Percentiles rank a stretch among this genome's conserved stretches.
Evolutionary conservation across 2,113 vertebrate genomes (phyloP).

Genomic region (Poeciliopsis prolifica): DNA sequence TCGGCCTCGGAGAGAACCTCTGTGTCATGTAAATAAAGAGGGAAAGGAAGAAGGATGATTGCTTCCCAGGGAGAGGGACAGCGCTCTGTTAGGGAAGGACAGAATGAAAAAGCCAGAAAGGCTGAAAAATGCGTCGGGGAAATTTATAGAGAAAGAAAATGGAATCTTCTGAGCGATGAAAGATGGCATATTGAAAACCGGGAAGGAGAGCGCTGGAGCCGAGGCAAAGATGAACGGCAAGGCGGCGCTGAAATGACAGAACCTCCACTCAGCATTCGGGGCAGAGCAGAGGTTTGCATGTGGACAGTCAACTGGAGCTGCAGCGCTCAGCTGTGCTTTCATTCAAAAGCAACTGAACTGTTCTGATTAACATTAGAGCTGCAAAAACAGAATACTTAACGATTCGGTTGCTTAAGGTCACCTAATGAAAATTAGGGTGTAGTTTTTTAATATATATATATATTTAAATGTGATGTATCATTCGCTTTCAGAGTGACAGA

Average conservation of each 20-base stretch:
- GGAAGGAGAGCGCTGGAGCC: constrained; percentile 32
- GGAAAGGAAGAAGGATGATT: constrained; percentile 66
- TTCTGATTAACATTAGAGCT: not conserved
- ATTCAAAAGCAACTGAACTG: constrained; percentile 11
- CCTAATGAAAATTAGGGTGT: constrained; percentile 19
- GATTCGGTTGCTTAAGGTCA: not conserved
- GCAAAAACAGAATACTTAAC: constrained; percentile 24
- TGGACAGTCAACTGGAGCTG: constrained; percentile 33
- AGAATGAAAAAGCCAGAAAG: constrained; percentile 29
- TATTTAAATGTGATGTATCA: not conserved
- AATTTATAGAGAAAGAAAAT: constrained; percentile 66
- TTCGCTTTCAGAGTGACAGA: constrained; percentile 11
- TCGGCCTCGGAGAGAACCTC: constrained; percentile 59
- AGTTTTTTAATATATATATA: not conserved
- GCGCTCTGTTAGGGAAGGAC: constrained; percentile 5
- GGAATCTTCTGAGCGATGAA: constrained; percentile 67
- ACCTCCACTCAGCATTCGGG: constrained; percentile 47
- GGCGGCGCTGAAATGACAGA: constrained; percentile 51
- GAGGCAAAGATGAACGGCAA: constrained; percentile 50
- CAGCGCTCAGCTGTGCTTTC: not conserved
- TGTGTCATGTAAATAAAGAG: constrained; percentile 77
- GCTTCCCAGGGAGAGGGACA: constrained; percentile 62
- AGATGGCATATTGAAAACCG: constrained; percentile 60
- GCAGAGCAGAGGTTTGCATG: constrained; percentile 38
- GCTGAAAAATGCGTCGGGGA: constrained; percentile 57